Evolutionary conservation across 1,140 invertebrate species (phyloP), one percentile per base, ranked within the genome.

Genomic region (Plectus sambesii): DNA sequence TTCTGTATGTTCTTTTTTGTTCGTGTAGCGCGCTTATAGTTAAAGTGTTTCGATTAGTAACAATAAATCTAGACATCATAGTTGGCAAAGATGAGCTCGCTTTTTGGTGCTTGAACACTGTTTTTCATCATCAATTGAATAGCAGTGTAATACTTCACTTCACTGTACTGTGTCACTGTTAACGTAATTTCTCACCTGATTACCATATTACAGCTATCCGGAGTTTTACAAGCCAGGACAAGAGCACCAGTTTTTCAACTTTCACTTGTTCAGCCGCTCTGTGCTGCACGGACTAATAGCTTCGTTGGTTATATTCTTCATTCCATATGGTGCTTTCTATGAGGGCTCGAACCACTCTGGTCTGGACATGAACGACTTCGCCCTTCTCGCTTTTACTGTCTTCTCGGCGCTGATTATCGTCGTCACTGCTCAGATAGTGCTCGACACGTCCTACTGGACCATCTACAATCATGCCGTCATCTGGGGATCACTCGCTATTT

Each of bases 391-490:
- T 2, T 67, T 68, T 33, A 67, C 64, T 0, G 47, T 58, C 3
- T 67, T 66, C 48, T n/a, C n/a, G n/a, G n/a, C n/a, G n/a, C n/a
- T n/a, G n/a, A n/a, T n/a, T n/a, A n/a, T n/a, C n/a, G n/a, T n/a
- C n/a, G n/a, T 53, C 50, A 57, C 3, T 41, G 53, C 6, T 52
- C 42, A 61, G 47, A 63, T 63, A 73, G 87, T 87, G 25, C 74
- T 98, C 53, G 93, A 98, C 68, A 98, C 92, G 39, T 81, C 84
- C 0, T 98, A 98, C 69, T 99, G 93, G 93, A 97, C 93, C 41
- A 78, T 85, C 51, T 86, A 93, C 68, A 97, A 97, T 75, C 90
- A 96, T 72, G 80, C 97, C 46, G 87, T 86, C 61, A 87, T 97
- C 55, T 97, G 89, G 88, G 92, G 92, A 56, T 94, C 88, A 42